phyloP scores from a whole-genome alignment of 2,888 invertebrate species.

The Luperina nickerlii region DNA sequence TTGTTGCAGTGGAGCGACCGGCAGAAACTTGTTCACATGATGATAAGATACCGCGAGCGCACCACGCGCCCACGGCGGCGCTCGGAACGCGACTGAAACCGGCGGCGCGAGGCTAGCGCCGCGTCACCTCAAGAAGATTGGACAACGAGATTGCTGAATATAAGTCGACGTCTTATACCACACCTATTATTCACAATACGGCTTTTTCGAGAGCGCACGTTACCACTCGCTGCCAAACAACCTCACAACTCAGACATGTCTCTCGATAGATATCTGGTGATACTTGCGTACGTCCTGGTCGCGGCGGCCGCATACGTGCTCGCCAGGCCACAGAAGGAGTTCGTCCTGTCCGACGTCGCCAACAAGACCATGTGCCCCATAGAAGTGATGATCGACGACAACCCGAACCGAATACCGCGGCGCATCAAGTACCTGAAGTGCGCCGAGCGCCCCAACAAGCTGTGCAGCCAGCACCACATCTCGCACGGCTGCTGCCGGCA shows the following conservation, averaged over 20 bases:
- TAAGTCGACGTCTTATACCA: conserved; percentile 63
- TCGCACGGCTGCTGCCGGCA: conserved; percentile 83
- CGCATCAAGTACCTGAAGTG: conserved; percentile 84
- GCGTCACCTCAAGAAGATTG: conserved; percentile 26
- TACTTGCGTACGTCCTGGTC: conserved; percentile 53
- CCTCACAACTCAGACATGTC: conserved; percentile 58
- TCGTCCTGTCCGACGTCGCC: conserved; percentile 76
- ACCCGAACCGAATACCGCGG: conserved; percentile 79
- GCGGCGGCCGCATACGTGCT: conserved; percentile 64
- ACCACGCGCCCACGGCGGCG: not conserved
- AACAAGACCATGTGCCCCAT: conserved; percentile 85
- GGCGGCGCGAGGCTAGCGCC: conserved; percentile 23
- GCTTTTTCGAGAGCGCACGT: conserved; percentile 72
- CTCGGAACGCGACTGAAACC: conserved; percentile 5
- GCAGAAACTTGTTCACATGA: not conserved
- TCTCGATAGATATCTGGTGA: conserved; percentile 52
- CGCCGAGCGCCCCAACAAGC: conserved; percentile 75
- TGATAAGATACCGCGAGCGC: conserved; percentile 7
- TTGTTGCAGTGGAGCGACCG: conserved; percentile 1
- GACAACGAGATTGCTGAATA: conserved; percentile 42
- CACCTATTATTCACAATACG: conserved; percentile 77
- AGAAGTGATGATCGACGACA: conserved; percentile 75
- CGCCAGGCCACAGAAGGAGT: conserved; percentile 67
- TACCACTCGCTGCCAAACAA: conserved; percentile 49
- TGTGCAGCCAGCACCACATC: conserved; percentile 77